Conservation (phyloP, 1,140 invertebrate species). For the Sweltsa coloradensis region DNA sequence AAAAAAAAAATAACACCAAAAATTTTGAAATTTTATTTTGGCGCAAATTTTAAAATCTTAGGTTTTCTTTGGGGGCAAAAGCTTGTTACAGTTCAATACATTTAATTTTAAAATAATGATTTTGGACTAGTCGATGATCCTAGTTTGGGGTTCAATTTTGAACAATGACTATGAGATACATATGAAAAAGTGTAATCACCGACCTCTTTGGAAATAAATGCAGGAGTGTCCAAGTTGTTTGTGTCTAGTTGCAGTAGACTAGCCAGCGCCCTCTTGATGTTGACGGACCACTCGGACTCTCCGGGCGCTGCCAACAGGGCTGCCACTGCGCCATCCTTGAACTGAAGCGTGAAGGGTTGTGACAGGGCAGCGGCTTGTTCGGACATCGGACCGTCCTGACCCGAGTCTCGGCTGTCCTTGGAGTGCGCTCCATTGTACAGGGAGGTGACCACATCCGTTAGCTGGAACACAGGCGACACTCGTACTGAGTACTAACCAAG, state of each 20-base stretch:
- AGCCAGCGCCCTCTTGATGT: conserved; percentile 49
- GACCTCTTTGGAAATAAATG: no score
- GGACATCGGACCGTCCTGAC: conserved; percentile 20
- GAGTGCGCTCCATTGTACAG: conserved; percentile 26
- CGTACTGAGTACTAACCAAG: no score
- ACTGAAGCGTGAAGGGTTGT: conserved; percentile 28
- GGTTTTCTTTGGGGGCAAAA: no score
- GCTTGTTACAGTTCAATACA: no score
- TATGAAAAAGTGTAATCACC: no score
- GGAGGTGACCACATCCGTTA: conserved; percentile 23
- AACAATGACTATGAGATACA: no score
- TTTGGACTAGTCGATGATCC: no score
- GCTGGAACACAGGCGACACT: conserved; percentile 15
- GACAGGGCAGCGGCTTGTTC: conserved; percentile 23
- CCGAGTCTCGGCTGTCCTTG: conserved; percentile 10
- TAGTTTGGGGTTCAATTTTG: no score
- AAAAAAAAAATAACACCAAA: no score
- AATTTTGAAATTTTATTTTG: no score
- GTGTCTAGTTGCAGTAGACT: conserved; percentile 43
- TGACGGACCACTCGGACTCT: conserved; percentile 46
- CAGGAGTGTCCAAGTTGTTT: conserved; percentile 22
- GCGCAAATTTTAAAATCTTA: no score
- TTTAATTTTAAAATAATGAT: no score
- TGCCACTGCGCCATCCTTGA: conserved; percentile 26
- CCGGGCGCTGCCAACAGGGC: conserved; percentile 31